Evolutionary conservation across 2,888 invertebrate genomes (phyloP), one percentile per base, ranked within the genome.

Genomic region (Macaria notata): DNA sequence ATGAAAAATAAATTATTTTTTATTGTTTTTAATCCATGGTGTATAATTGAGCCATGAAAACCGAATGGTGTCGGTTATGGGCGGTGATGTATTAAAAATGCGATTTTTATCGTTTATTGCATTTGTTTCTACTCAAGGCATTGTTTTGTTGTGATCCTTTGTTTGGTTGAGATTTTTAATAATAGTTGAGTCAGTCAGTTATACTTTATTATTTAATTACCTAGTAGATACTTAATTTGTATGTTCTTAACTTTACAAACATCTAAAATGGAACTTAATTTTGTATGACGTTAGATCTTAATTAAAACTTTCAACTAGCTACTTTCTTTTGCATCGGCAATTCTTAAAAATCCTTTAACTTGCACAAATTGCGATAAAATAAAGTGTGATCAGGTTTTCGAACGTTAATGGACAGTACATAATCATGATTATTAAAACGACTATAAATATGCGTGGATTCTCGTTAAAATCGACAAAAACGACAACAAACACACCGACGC

Each of bases 11-110:
- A 71, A 78, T 77, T 72, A 71, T 71, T 72, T 73, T 75, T 81
- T 79, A 79, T 81, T 81, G 78, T 83, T 83, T 78, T 70, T 64
- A 66, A 68, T 66, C 70, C 67, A 55, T 66, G 33, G 62, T 59
- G 61, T 64, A 62, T 83, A 83, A 83, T 81, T 77, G 80, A 84
- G 82, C 74, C 78, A 70, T 83, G 79, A 75, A 78, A 75, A 68
- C 65, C 66, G 64, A 76, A 76, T 64, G 64, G 62, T 57, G 52
- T 54, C 64, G 65, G 71, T 74, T 73, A 68, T 62, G 63, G 67
- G 62, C 66, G 68, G 67, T 62, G 71, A 70, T 68, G 66, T 65
- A 59, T 73, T 71, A 73, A 75, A 78, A 73, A 69, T 70, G 70
- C 49, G 50, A 70, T 79, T 74, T 76, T 75, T 72, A 64, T 69